Percentiles rank a stretch among this genome's conserved stretches.
Evolutionary conservation across 2,797 vertebrate species (phyloP).

Genomic region (Hydrophis major): DNA sequence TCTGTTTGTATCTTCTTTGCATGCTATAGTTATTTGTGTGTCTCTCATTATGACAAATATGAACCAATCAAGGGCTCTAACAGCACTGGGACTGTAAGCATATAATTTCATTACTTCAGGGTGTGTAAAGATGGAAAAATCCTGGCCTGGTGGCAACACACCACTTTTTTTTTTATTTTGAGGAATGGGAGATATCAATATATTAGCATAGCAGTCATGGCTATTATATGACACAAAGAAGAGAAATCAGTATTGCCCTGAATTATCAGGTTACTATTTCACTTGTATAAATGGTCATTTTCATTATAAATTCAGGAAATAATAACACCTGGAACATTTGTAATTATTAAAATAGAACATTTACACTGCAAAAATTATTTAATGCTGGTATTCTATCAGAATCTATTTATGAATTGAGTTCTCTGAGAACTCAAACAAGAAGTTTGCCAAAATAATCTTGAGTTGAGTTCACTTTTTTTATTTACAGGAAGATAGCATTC

Average conservation of each 20-base stretch:
- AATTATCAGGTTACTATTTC: background rate
- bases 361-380: background rate
- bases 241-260: background rate
- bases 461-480: background rate
- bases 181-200: constrained; percentile 3
- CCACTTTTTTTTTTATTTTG: background rate
- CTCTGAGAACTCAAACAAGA: background rate
- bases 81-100: background rate
- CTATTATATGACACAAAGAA: background rate
- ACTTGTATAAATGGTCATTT: background rate
- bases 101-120: constrained; percentile 34
- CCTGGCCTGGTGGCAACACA: background rate
- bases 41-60: constrained; percentile 32
- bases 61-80: constrained; percentile 28
- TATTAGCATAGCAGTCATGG: background rate
- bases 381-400: background rate
- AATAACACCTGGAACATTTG: background rate
- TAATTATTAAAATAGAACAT: background rate
- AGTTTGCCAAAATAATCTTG: background rate
- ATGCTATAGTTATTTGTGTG: constrained; percentile 31
- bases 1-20: constrained; percentile 27
- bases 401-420: background rate
- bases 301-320: background rate
- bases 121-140: constrained; percentile 26
- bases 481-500: background rate